phyloP scores from a whole-genome alignment of 2,113 vertebrate genomes.

The Hirundichthys speculiger region DNA sequence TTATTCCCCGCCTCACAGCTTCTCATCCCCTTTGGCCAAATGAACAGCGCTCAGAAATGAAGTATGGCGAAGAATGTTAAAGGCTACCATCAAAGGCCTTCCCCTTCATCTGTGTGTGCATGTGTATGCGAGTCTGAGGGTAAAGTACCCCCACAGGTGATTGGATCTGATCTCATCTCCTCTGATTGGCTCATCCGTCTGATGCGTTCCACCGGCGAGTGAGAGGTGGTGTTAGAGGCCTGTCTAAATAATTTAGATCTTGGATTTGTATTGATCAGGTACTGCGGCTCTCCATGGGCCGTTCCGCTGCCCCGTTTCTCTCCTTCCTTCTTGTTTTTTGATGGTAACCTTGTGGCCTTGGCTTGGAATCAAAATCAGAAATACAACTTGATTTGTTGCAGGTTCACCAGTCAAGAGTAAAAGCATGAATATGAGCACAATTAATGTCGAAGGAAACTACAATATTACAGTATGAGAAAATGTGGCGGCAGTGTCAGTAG shows the following conservation, averaged over 20 bases:
- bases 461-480: no score
- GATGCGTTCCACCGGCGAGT: conserved; percentile 53
- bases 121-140: conserved; percentile 44
- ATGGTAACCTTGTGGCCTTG: conserved; percentile 64
- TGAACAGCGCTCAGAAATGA: conserved; percentile 62
- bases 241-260: conserved; percentile 79
- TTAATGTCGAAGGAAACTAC: no score
- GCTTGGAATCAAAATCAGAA: conserved; percentile 12
- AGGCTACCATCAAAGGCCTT: conserved; percentile 77
- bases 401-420: no score
- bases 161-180: conserved; percentile 66
- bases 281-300: conserved; percentile 54
- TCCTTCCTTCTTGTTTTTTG: conserved; percentile 41
- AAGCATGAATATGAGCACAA: no score
- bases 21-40: conserved; percentile 51
- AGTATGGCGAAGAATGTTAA: conserved; percentile 79
- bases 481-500: no score
- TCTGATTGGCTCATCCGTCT: conserved; percentile 70
- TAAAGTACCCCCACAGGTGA: conserved; percentile 68
- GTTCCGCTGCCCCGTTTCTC: conserved; percentile 35
- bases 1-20: conserved; percentile 42
- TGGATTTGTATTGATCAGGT: conserved; percentile 79
- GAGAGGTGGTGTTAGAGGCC: conserved; percentile 54
- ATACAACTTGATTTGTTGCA: no score
- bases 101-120: conserved; percentile 49